These are phyloP conservation scores for Gorsachius magnificus DNA, from an alignment of 2,797 vertebrate species.

Conservation along the genomic window DNA sequence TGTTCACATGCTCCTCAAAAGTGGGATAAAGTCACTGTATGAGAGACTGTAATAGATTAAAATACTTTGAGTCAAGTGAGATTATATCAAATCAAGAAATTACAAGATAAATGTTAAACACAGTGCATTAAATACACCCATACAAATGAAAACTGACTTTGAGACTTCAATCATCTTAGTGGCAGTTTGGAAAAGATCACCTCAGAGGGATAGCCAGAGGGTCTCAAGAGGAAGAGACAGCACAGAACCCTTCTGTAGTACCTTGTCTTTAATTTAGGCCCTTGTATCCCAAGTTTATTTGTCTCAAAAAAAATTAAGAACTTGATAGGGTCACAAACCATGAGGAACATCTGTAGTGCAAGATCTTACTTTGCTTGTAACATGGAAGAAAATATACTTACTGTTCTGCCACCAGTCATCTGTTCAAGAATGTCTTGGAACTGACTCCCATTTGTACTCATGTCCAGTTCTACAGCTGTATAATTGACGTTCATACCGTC, in stretches of 20 bases:
- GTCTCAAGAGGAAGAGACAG: background rate
- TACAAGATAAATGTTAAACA: background rate
- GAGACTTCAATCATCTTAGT: background rate
- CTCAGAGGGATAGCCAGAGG: background rate
- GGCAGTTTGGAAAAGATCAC: background rate
- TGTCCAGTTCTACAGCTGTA: conserved; percentile 89
- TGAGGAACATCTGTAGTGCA: background rate
- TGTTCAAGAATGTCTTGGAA: conserved; percentile 87
- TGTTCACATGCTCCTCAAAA: background rate
- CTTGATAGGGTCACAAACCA: background rate
- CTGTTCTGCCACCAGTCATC: conserved; percentile 90
- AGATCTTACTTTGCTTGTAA: background rate
- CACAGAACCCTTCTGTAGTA: background rate
- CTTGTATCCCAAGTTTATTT: background rate
- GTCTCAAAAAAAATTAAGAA: background rate
- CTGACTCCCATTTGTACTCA: conserved; percentile 82
- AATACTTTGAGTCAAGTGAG: background rate
- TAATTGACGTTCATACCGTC: conserved; percentile 86
- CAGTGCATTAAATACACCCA: background rate
- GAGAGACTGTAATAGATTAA: background rate
- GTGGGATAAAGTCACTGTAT: background rate
- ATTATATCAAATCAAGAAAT: background rate
- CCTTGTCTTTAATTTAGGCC: background rate
- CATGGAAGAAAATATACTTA: conserved; percentile 62
- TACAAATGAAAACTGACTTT: background rate